Conservation (phyloP, 2,113 vertebrate genomes). For the Gadus chalcogrammus region DNA sequence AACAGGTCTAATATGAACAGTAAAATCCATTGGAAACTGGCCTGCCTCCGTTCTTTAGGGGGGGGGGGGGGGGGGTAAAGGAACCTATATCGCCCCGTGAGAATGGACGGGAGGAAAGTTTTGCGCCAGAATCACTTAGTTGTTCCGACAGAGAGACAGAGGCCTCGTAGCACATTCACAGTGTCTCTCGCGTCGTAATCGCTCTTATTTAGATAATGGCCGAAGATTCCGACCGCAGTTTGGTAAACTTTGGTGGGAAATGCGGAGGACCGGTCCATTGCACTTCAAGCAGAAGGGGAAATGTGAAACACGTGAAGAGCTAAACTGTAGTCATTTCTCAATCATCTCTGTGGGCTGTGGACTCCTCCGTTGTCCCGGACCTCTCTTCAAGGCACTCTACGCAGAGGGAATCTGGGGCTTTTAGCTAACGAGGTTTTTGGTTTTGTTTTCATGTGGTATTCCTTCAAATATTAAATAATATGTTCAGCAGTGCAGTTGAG, state of each 20-base stretch:
- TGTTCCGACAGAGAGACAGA: no score
- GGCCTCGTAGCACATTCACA: neutral
- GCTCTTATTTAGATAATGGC: slow-evolving; percentile 52
- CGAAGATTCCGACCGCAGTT: slow-evolving; percentile 56
- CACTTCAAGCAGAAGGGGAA: slow-evolving; percentile 62
- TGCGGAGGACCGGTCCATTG: slow-evolving; percentile 51
- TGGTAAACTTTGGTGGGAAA: slow-evolving; percentile 59
- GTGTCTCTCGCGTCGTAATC: slow-evolving; percentile 29
- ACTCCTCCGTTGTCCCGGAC: neutral
- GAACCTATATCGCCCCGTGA: no score
- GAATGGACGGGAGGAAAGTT: no score
- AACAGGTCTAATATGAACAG: no score
- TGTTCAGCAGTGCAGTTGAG: no score
- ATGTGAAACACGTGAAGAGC: slow-evolving; percentile 63
- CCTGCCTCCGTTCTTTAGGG: no score
- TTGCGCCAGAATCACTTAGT: no score
- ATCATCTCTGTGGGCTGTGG: slow-evolving; percentile 30
- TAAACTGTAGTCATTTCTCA: slow-evolving; percentile 49
- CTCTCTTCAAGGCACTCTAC: neutral
- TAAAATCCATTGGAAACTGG: no score
- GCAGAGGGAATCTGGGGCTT: neutral
- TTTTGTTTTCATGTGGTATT: no score
- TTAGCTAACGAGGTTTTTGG: neutral
- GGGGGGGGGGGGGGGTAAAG: no score
- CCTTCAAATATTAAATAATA: no score